Base-by-base conservation (phyloP, 1,140 invertebrate species). In the Drosophila sturtevanti region DNA sequence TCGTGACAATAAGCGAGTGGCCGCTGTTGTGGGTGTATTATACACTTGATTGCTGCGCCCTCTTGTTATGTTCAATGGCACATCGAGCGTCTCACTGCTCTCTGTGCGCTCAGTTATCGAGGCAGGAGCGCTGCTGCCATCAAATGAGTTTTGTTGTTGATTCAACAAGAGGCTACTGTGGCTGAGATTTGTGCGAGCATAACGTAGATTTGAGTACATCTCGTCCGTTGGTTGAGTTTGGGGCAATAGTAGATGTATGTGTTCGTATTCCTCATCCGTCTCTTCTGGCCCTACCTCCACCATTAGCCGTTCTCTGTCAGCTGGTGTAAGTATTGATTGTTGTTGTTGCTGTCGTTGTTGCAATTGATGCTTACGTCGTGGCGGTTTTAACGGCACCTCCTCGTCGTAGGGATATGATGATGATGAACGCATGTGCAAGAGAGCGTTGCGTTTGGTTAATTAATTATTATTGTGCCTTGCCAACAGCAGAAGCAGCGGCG, bases 181-280 rank as follows among this genome's bases (percentile, higher is more conserved):
- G 59, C 89, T 91, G 68, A 91, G 68, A 73, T 91, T 89, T 66
- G 81, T 79, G 61, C 86, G 77, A 41, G 90, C 80, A 73, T 90
- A 91, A 12, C 86, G 75, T 18, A 91, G 55, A 35, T 72, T 89
- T 52, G 81, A 78, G 68, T 84, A 84, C 64, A 79, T 77, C 22
- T 31, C 72, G 34, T 35, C 60, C 79, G 48, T 4, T 79, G 69
- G 10, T 48, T 48, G 41, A 18, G 16, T 48, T 16, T 48, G 16
- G 41, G 41, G 41, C 18, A 18, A 18, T 18, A 48, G 18, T 48
- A 48, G 41, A 12, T 38, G 12, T 38, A n/a, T 38, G 9, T 21
- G 41, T 48, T 48, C 41, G 41, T 48, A 21, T 4, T 48, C 41
- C 16, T 48, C 41, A 41, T 82, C 74, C 37, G 68, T 63, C 54